Base-by-base conservation (phyloP, 2,888 invertebrate species). In the Dasysyrphus tricinctus region DNA sequence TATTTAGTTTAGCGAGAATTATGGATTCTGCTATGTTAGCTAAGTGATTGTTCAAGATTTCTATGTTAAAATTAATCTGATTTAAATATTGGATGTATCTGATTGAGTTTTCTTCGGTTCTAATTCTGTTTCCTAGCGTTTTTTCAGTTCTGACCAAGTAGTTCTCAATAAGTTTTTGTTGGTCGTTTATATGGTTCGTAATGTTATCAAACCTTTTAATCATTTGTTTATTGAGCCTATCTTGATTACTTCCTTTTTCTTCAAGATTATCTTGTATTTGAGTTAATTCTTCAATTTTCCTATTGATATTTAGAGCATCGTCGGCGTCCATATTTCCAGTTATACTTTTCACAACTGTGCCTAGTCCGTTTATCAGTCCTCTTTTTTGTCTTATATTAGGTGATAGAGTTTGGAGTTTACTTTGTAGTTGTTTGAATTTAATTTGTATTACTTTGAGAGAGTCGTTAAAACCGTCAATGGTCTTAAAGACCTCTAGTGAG, bases 401-500 rank as follows among this genome's bases (percentile, higher is more conserved):
- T 5, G 12, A 14, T 29, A 49, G 7, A 19, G 12, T 3, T 29
- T 29, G 29, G 3, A 16, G 5, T 14, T 29, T 54, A 29, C 8
- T 29, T 54, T 29, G 54, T 54, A 54, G 11, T 54, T 14, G 39
- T 39, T 39, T 12, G 12, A 12, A 39, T 39, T 39, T 39, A 12
- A 39, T 39, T 11, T 39, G 11, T 12, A 39, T 39, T 12, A 39
- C 39, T 11, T 39, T 39, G 12, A 39, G 39, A 12, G 39, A 39
- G 39, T 39, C 54, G 32, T 29, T 29, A 54, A 54, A 51, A 12
- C 51, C 51, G 49, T 49, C 49, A 49, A 49, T 49, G n/a, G 49
- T 49, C 14, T 49, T 49, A n/a, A 49, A 49, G 49, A 49, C 49
- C 49, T 49, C 49, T 49, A 49, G 49, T 49, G 49, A 49, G 49